Evolutionary conservation across 1,140 invertebrate species (phyloP).

Genomic region (Micrasema longulum): DNA sequence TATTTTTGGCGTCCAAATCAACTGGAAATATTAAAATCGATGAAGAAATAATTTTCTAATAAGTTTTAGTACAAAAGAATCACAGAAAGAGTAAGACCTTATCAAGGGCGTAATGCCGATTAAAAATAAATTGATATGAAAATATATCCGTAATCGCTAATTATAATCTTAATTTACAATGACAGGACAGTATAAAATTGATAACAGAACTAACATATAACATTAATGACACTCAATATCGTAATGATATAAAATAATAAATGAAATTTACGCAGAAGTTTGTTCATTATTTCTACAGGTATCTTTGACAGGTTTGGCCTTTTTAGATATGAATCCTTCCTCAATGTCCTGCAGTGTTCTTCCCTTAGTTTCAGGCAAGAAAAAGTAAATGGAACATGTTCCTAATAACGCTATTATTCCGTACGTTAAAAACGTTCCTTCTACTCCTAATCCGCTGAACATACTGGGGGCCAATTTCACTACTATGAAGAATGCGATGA

Average conservation of each 20-base stretch:
- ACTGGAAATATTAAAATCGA: background rate
- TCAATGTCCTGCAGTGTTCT: conserved; percentile 83
- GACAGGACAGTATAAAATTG: too few relatives aligned
- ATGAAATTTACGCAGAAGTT: background rate
- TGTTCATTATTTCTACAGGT: background rate
- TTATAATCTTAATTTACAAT: too few relatives aligned
- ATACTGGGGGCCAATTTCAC: conserved; percentile 78
- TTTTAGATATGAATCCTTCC: conserved; percentile 62
- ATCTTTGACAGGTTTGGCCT: background rate
- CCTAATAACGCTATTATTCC: conserved; percentile 74
- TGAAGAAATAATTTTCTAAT: too few relatives aligned
- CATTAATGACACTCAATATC: too few relatives aligned
- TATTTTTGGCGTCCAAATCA: background rate
- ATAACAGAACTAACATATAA: too few relatives aligned
- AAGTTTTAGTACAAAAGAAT: too few relatives aligned
- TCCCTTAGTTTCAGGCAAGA: conserved; percentile 85
- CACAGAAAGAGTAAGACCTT: too few relatives aligned
- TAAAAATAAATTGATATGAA: too few relatives aligned
- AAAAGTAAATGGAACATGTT: conserved; percentile 72
- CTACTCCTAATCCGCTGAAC: conserved; percentile 69
- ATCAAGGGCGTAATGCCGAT: too few relatives aligned
- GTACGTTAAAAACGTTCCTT: conserved; percentile 77
- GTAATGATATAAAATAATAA: too few relatives aligned
- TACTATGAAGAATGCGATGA: conserved; percentile 76
- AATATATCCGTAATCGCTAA: too few relatives aligned